Evolutionary conservation across 2,888 invertebrate genomes (phyloP).

Genomic region (Nomada goodeniana): DNA sequence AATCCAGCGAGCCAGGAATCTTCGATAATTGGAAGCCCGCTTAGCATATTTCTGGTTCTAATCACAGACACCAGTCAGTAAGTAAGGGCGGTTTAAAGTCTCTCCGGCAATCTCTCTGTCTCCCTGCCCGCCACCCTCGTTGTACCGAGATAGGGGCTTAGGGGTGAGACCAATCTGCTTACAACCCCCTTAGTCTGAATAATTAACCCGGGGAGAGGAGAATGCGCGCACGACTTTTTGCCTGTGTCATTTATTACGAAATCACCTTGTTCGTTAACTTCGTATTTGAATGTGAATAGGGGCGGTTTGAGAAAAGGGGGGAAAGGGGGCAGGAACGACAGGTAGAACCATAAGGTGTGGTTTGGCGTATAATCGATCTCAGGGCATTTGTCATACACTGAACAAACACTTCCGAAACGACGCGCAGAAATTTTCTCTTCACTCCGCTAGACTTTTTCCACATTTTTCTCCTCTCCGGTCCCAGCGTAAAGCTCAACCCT

Average conservation of each 20-base stretch:
- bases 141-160: conserved; percentile 78
- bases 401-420: conserved; percentile 50
- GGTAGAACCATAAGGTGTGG: conserved; percentile 66
- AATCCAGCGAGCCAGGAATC: conserved; percentile 64
- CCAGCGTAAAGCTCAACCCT: conserved; percentile 14
- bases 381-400: conserved; percentile 68
- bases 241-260: conserved; percentile 81
- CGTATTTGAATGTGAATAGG: conserved; percentile 80
- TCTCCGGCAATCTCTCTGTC: conserved; percentile 65
- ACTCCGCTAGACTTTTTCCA: no score
- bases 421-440: conserved; percentile 15
- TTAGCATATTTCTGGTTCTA: conserved; percentile 81
- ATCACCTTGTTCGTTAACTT: conserved; percentile 81
- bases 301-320: conserved; percentile 29
- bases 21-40: conserved; percentile 77
- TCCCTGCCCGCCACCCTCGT: conserved; percentile 72
- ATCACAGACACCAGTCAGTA: conserved; percentile 79
- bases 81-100: conserved; percentile 79
- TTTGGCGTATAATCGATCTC: conserved; percentile 67
- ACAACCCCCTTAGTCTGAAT: conserved; percentile 84
- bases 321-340: conserved; percentile 58
- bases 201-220: conserved; percentile 80
- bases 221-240: conserved; percentile 77
- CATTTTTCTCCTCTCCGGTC: not conserved
- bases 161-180: conserved; percentile 84